Evolutionary conservation across 2,797 vertebrate genomes (phyloP).

Genomic region (Furcifer pardalis): DNA sequence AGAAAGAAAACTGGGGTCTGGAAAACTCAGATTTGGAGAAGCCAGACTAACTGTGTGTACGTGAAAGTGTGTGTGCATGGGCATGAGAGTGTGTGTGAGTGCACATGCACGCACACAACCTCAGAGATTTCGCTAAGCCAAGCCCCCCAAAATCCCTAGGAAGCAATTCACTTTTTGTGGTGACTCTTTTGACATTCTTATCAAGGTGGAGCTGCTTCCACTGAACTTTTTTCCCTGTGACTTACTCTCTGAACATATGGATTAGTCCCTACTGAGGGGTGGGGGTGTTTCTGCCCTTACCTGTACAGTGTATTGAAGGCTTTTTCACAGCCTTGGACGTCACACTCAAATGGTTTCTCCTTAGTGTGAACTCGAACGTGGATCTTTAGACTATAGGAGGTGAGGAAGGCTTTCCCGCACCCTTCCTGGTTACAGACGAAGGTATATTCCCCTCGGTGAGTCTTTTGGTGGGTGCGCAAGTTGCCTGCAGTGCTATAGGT

Average conservation of each 20-base stretch:
- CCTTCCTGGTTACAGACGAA: slow-evolving; percentile 98
- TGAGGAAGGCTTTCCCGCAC: slow-evolving; percentile 98
- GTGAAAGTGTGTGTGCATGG: too few relatives aligned
- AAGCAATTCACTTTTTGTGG: too few relatives aligned
- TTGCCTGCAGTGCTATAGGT: slow-evolving; percentile 99
- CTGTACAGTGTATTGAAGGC: slow-evolving; percentile 97
- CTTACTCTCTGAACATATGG: background rate
- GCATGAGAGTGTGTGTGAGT: too few relatives aligned
- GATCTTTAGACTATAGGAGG: slow-evolving; percentile 98
- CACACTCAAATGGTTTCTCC: slow-evolving; percentile 99
- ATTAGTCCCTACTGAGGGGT: background rate
- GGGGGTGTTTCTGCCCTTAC: slow-evolving; percentile 71
- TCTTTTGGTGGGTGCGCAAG: slow-evolving; percentile 97
- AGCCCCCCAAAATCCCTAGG: too few relatives aligned
- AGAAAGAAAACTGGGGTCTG: too few relatives aligned
- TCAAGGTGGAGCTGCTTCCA: background rate
- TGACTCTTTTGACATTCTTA: background rate
- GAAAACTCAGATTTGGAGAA: too few relatives aligned
- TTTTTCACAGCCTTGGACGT: slow-evolving; percentile 97
- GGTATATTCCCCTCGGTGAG: slow-evolving; percentile 95
- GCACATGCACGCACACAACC: too few relatives aligned
- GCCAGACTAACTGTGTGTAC: too few relatives aligned
- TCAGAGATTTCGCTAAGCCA: too few relatives aligned
- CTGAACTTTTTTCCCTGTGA: background rate
- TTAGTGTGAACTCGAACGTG: slow-evolving; percentile 98